phyloP scores from a whole-genome alignment of 2,888 invertebrate species.

The Amiota communis region DNA sequence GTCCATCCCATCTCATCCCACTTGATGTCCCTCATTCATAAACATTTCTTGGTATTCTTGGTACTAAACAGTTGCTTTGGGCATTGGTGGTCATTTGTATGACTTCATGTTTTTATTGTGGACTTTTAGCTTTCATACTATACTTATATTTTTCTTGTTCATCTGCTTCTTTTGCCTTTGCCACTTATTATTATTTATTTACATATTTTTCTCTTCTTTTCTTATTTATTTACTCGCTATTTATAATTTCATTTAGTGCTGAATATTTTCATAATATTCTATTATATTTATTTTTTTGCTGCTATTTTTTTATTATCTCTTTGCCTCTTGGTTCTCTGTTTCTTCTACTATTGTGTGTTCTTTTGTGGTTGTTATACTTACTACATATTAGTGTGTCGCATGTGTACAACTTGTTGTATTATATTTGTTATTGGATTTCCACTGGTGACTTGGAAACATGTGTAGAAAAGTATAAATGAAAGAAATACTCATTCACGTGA shows the following conservation, averaged over 20 bases:
- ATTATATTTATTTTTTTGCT: neutral
- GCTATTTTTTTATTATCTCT: conserved; percentile 5
- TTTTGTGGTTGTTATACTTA: too few species aligned
- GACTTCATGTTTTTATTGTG: neutral
- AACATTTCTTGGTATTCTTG: too few species aligned
- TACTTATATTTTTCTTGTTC: neutral
- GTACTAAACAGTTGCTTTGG: too few species aligned
- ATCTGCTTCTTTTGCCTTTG: neutral
- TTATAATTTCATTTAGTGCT: conserved; percentile 29
- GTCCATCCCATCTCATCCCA: too few species aligned
- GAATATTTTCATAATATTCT: conserved; percentile 11
- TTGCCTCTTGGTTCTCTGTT: neutral
- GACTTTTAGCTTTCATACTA: neutral
- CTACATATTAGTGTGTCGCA: too few species aligned
- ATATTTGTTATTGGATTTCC: neutral
- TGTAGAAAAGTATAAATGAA: neutral
- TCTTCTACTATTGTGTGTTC: neutral
- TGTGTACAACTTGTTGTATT: too few species aligned
- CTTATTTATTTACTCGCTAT: conserved; percentile 7
- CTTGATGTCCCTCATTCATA: too few species aligned
- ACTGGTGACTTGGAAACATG: neutral
- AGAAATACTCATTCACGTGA: neutral
- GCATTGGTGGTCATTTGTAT: conserved; percentile 15
- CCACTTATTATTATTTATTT: neutral
- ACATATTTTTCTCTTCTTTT: neutral